Conservation (phyloP, 2,888 invertebrate species). For the Formica aserva region DNA sequence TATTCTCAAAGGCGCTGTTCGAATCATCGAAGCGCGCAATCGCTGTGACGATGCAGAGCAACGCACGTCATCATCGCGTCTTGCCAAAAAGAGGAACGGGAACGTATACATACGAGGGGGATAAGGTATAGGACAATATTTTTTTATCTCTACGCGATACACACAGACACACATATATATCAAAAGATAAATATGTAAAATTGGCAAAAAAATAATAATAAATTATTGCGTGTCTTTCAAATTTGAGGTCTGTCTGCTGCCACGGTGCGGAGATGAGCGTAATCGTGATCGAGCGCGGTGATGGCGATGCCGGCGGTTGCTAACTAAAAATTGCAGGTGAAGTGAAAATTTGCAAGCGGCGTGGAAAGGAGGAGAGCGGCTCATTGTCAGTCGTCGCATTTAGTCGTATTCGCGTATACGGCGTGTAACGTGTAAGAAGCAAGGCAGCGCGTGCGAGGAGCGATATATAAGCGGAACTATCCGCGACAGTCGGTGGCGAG, state of each 20-base stretch:
- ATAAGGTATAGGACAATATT: not conserved
- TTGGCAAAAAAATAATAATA: not conserved
- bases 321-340: conserved; percentile 21
- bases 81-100: not conserved
- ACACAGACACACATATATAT: not conserved
- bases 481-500: not conserved
- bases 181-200: not conserved
- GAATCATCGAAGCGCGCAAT: conserved; percentile 31
- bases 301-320: not conserved
- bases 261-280: conserved; percentile 63
- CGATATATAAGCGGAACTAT: not conserved
- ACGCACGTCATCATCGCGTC: conserved; percentile 7
- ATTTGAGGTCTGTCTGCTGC: conserved; percentile 56
- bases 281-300: conserved; percentile 40
- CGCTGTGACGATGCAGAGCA: not conserved
- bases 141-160: not conserved
- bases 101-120: not conserved
- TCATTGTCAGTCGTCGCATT: not conserved
- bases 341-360: conserved; percentile 47
- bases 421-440: not conserved
- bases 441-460: not conserved
- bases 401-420: not conserved
- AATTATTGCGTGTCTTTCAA: not conserved
- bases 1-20: not conserved
- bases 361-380: conserved; percentile 38